Evolutionary conservation across 2,113 vertebrate species (phyloP), one percentile per base, ranked within the genome.

Genomic region (Clarias macrocephalus): DNA sequence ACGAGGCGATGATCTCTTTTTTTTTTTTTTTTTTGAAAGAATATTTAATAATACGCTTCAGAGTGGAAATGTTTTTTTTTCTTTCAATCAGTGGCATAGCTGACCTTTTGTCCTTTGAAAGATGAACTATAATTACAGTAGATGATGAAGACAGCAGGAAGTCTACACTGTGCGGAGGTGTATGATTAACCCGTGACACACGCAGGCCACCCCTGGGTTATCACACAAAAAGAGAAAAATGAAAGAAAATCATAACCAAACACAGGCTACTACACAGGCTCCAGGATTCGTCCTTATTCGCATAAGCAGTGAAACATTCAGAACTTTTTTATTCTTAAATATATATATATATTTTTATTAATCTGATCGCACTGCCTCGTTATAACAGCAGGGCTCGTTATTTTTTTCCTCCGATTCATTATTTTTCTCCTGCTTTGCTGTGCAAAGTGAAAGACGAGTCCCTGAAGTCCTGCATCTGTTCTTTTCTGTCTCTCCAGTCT

Each of bases 391-490:
- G 73, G 5, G 13, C 73, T 76, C 13, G 0, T 54, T 54, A 52
- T 6, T 54, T 48, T 8, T 48, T 48, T 18, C 73, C 12, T 21
- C 28, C 6, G 18, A 21, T 37, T 72, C 18, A 72, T 37, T 72
- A 19, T n/a, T 48, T 23, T 23, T 25, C 21, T 48, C 37, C 37
- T 48, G 37, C 33, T 76, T 52, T 28, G 4, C 9, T 12, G 72
- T 12, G 23, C 10, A 18, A 48, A 76, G 23, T 54, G 48, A 76
- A 54, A n/a, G 48, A 76, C 9, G 42, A 54, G 42, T 54, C 42
- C n/a, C 28, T 73, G 57, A 82, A 81, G 54, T 72, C 28, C n/a
- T 18, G 75, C 42, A 86, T 70, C 18, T 82, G 33, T 70, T 81
- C 83, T 87, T 70, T 62, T 60, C 59, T 16, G 82, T 56, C 48